Evolutionary conservation across 2,888 invertebrate species (phyloP).

Genomic region (Synanthedon vespiformis): DNA sequence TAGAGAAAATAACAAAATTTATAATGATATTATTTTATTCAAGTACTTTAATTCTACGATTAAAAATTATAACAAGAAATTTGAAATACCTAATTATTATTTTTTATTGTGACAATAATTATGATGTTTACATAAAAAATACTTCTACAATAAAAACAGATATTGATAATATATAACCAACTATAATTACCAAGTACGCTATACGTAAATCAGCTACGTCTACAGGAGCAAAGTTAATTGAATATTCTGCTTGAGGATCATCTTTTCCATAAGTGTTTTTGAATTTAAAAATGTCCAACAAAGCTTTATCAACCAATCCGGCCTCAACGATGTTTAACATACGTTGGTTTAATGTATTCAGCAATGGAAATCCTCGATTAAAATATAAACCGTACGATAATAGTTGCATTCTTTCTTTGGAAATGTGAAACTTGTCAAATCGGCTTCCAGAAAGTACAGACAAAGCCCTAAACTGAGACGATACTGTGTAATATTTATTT

Average conservation of each 20-base stretch:
- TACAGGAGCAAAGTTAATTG: background rate
- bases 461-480: slow-evolving; percentile 1
- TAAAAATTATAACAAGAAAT: too few species aligned
- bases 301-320: slow-evolving; percentile 1
- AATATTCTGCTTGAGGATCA: background rate
- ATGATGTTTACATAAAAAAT: background rate
- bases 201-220: background rate
- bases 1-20: too few species aligned
- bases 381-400: slow-evolving; percentile 4
- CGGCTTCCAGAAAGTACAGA: slow-evolving; percentile 4
- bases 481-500: slow-evolving; percentile 2
- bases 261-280: background rate
- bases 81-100: too few species aligned
- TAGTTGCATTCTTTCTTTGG: slow-evolving; percentile 4
- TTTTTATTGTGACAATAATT: background rate
- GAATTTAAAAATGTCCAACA: background rate
- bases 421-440: slow-evolving; percentile 2
- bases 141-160: background rate
- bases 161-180: background rate
- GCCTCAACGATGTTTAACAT: slow-evolving; percentile 4
- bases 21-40: too few species aligned
- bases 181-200: background rate
- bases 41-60: too few species aligned
- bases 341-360: background rate
- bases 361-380: slow-evolving; percentile 8